Percentiles rank a stretch among this genome's conserved stretches.
Evolutionary conservation across 1,140 invertebrate genomes (phyloP).

Genomic region (Ylistrum balloti): DNA sequence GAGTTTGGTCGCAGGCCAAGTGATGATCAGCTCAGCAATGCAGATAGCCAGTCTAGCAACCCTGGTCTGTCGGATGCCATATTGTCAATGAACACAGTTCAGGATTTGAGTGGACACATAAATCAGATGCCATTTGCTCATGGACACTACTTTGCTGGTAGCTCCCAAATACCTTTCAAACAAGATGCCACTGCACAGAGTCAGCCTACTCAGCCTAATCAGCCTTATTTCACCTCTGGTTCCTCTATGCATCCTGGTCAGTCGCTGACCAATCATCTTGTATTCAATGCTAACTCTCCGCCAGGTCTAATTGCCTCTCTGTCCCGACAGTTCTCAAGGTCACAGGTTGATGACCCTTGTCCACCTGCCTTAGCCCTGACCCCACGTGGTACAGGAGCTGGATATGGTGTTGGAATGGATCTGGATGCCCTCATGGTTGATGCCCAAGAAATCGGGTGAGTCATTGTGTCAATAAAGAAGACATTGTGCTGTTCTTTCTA

Average conservation of each 20-base stretch:
- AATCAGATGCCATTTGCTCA: conserved; percentile 7
- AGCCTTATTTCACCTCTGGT: not conserved
- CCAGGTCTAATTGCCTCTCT: conserved; percentile 70
- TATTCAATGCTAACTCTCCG: conserved; percentile 46
- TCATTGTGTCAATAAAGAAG: not conserved
- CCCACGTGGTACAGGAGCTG: conserved; percentile 77
- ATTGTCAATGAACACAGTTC: not conserved
- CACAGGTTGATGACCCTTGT: conserved; percentile 68
- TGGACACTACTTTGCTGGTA: not conserved
- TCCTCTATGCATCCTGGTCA: not conserved
- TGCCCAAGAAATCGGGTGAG: conserved; percentile 57
- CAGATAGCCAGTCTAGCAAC: not conserved
- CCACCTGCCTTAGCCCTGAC: conserved; percentile 75
- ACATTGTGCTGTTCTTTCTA: too few species aligned
- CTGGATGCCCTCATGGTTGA: conserved; percentile 74
- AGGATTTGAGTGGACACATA: not conserved
- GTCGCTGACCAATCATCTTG: not conserved
- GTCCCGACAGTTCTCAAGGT: conserved; percentile 70
- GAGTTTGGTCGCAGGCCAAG: conserved; percentile 15
- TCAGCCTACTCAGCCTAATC: not conserved
- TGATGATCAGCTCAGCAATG: conserved; percentile 5
- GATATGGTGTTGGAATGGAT: conserved; percentile 79
- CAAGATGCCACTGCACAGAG: not conserved
- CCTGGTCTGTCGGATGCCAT: not conserved
- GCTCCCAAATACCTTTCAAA: not conserved